These are phyloP conservation scores for Apotomis betuletana DNA, from an alignment of 2,888 invertebrate species.

Conservation along the genomic window DNA sequence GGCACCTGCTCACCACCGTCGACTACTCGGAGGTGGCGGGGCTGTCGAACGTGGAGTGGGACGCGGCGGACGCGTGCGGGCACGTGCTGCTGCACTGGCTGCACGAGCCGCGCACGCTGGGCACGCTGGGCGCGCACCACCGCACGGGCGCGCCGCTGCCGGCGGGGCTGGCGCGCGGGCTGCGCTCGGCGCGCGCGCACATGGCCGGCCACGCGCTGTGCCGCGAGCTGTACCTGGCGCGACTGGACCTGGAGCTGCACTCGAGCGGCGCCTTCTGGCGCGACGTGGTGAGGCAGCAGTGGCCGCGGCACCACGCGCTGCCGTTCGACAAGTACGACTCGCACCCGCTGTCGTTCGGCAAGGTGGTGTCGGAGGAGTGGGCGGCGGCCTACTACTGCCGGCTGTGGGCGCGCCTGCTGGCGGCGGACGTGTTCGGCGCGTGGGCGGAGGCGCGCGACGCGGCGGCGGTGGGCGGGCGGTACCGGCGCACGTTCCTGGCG, in stretches of 20 bases:
- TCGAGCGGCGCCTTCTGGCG: constrained; percentile 91
- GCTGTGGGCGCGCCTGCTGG: constrained; percentile 94
- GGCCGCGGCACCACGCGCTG: constrained; percentile 91
- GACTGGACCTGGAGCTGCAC: constrained; percentile 92
- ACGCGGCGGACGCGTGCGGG: constrained; percentile 92
- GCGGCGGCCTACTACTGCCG: constrained; percentile 93
- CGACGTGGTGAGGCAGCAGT: constrained; percentile 89
- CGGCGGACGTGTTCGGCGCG: constrained; percentile 94
- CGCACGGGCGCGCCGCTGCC: constrained; percentile 89
- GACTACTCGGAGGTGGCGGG: constrained; percentile 94
- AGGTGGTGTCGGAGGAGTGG: constrained; percentile 92
- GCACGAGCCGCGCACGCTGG: constrained; percentile 84
- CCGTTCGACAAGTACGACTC: constrained; percentile 90
- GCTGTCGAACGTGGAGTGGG: constrained; percentile 95
- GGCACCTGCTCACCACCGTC: constrained; percentile 92
- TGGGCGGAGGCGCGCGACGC: constrained; percentile 88
- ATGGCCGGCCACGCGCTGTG: constrained; percentile 92
- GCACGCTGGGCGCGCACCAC: constrained; percentile 89
- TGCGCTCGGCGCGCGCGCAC: constrained; percentile 86
- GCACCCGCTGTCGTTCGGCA: constrained; percentile 92
- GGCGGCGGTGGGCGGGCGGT: constrained; percentile 86
- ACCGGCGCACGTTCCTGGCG: constrained; percentile 92
- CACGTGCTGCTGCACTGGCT: constrained; percentile 93
- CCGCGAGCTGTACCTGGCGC: constrained; percentile 90
- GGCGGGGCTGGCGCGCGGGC: constrained; percentile 84